Evolutionary conservation across 2,888 invertebrate species (phyloP).

Genomic region (Pterostichus madidus): DNA sequence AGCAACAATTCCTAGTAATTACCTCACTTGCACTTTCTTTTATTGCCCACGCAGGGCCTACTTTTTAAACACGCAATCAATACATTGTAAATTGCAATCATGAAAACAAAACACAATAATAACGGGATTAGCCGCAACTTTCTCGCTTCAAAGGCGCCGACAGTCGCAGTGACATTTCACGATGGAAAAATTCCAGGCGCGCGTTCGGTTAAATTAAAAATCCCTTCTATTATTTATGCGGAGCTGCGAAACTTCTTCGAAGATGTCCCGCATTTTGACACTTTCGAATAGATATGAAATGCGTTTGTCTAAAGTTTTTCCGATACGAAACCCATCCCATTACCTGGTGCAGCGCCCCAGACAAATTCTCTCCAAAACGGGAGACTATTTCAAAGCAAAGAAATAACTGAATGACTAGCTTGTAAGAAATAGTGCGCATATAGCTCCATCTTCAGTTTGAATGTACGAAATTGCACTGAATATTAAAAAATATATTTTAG

Average conservation of each 20-base stretch:
- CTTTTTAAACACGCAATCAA: slow-evolving; percentile 38
- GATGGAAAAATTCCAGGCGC: slow-evolving; percentile 47
- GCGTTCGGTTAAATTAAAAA: slow-evolving; percentile 47
- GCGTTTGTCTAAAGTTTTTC: slow-evolving; percentile 59
- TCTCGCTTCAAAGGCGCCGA: slow-evolving; percentile 46
- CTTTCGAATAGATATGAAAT: slow-evolving; percentile 58
- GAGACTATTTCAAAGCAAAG: background rate
- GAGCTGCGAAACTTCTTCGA: slow-evolving; percentile 28
- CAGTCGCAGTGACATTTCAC: slow-evolving; percentile 44
- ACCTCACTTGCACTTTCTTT: slow-evolving; percentile 45
- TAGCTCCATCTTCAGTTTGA: slow-evolving; percentile 10
- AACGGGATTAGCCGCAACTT: slow-evolving; percentile 47
- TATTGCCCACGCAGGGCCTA: slow-evolving; percentile 37
- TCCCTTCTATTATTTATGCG: slow-evolving; percentile 51
- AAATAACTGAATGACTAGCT: background rate
- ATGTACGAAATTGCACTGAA: slow-evolving; percentile 50
- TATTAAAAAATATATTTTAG: slow-evolving; percentile 60
- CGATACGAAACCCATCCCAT: slow-evolving; percentile 32
- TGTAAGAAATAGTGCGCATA: slow-evolving; percentile 30
- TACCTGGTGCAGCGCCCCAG: slow-evolving; percentile 11
- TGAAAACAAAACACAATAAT: slow-evolving; percentile 51
- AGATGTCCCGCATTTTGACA: slow-evolving; percentile 22
- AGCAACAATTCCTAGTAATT: slow-evolving; percentile 19
- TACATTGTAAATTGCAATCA: slow-evolving; percentile 40
- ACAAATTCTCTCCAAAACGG: background rate